phyloP scores from a whole-genome alignment of 2,113 vertebrate species.

The Colius striatus region DNA sequence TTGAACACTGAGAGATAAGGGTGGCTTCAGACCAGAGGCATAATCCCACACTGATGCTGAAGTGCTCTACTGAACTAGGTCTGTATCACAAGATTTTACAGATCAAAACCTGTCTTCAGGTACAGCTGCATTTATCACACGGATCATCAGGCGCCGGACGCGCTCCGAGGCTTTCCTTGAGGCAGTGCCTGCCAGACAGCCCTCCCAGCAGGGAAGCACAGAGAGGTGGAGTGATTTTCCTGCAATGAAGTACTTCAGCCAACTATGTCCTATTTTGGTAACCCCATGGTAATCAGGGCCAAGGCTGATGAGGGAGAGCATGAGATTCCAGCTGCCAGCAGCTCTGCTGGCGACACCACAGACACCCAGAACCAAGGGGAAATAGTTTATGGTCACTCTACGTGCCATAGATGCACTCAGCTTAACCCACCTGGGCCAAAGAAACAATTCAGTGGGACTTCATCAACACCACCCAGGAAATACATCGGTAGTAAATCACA shows the following conservation, averaged over 20 bases:
- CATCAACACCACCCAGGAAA: background rate
- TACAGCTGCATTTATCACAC: accelerated
- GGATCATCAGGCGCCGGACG: accelerated
- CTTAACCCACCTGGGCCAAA: background rate
- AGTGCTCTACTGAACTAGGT: background rate
- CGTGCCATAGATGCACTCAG: background rate
- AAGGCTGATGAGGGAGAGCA: accelerated
- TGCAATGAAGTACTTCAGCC: background rate
- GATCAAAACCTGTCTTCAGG: background rate
- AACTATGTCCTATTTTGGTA: accelerated
- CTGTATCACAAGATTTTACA: accelerated
- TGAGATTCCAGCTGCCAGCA: background rate
- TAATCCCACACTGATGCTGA: background rate
- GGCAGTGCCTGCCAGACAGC: background rate
- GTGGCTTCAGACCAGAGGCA: background rate
- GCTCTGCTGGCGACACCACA: background rate
- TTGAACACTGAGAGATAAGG: background rate
- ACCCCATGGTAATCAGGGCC: background rate
- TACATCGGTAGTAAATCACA: accelerated
- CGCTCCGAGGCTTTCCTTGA: background rate
- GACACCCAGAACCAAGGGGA: background rate
- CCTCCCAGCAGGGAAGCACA: accelerated
- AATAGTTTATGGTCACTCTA: background rate
- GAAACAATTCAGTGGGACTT: background rate
- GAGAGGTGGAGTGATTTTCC: background rate